A percentile compares a stretch with the other conserved stretches of the same genome.
phyloP scores from a whole-genome alignment of 2,797 vertebrate species.

The Pteropus rufus region DNA sequence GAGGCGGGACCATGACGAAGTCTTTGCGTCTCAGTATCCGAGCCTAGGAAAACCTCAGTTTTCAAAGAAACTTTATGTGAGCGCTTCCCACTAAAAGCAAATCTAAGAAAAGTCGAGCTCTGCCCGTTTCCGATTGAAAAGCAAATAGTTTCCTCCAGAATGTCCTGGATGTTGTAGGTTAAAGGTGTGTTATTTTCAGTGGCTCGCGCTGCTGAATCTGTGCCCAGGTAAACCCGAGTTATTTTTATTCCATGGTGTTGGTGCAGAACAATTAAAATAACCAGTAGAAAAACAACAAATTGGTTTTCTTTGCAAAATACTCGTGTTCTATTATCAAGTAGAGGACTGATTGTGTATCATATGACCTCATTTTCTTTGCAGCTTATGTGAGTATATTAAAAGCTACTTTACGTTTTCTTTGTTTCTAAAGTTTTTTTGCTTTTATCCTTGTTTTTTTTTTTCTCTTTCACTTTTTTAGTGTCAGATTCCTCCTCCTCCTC shows the following conservation, averaged over 20 bases:
- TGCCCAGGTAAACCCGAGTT: constrained; percentile 41
- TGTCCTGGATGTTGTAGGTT: neutral
- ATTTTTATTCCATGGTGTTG: neutral
- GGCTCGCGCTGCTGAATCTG: neutral
- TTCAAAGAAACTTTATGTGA: neutral
- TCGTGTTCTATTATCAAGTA: constrained; percentile 43
- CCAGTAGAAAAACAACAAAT: constrained; percentile 23
- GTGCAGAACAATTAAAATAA: constrained; percentile 30
- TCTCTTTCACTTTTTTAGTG: constrained; percentile 87
- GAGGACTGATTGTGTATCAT: constrained; percentile 67
- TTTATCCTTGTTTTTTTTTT: constrained; percentile 79
- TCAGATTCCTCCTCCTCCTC: constrained; percentile 92
- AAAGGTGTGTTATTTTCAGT: neutral
- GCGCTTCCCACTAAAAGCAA: constrained; percentile 42
- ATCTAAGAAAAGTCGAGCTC: neutral
- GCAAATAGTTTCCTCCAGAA: neutral
- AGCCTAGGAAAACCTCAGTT: neutral
- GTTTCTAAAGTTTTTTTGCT: constrained; percentile 63
- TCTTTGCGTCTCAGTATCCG: neutral
- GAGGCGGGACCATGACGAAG: neutral
- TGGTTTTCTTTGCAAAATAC: constrained; percentile 62
- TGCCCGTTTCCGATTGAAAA: neutral
- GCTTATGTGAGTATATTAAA: constrained; percentile 77
- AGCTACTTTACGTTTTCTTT: constrained; percentile 76
- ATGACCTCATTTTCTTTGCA: constrained; percentile 73